phyloP scores from a whole-genome alignment of 2,797 vertebrate species.

The Alectoris magna region DNA sequence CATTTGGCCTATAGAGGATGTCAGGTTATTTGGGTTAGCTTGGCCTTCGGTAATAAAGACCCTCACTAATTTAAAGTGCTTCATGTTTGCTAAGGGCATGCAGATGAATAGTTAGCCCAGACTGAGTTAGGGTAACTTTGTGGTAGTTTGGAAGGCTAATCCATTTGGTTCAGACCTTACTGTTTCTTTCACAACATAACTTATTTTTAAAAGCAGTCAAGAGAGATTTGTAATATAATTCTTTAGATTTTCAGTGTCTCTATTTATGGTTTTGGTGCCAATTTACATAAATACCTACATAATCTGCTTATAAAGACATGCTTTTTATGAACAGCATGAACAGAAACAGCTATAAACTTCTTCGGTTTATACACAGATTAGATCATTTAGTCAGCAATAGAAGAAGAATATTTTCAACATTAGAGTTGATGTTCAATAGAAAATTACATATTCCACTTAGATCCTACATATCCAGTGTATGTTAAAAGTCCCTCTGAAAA shows the following conservation, averaged over 20 bases:
- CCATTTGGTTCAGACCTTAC: not conserved
- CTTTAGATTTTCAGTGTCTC: not conserved
- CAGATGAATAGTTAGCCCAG: not conserved
- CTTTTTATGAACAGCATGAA: slow-evolving; percentile 22
- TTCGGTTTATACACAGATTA: not conserved
- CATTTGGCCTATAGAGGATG: slow-evolving; percentile 14
- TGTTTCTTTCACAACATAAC: not conserved
- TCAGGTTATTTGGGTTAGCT: not conserved
- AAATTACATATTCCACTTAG: not conserved
- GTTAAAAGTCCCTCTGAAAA: not conserved
- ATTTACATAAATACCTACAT: slow-evolving; percentile 9
- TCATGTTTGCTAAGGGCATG: not conserved
- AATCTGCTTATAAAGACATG: slow-evolving; percentile 25
- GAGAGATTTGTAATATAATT: not conserved
- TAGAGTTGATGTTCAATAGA: not conserved
- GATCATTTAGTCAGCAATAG: slow-evolving; percentile 20
- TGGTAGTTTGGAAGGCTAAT: not conserved
- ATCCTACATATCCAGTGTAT: not conserved
- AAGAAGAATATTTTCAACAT: slow-evolving; percentile 32
- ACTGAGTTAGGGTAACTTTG: not conserved
- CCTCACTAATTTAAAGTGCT: not conserved
- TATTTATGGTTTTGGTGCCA: not conserved
- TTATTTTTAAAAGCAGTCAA: not conserved
- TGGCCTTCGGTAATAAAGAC: not conserved
- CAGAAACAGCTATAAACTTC: slow-evolving; percentile 12